Evolutionary conservation across 2,797 vertebrate genomes (phyloP).

Genomic region (Sandelia bainsii): DNA sequence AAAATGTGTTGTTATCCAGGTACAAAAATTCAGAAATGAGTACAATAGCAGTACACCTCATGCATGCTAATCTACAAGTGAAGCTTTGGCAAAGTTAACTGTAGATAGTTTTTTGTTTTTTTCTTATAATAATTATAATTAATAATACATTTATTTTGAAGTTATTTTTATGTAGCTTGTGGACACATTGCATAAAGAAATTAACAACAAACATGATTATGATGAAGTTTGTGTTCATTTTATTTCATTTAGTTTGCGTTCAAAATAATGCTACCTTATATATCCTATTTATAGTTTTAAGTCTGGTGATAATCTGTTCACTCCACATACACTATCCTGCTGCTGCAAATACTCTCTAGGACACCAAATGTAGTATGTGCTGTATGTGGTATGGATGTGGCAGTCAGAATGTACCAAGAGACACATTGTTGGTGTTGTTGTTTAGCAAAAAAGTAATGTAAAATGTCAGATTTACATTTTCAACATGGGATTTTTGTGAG

Average conservation of each 20-base stretch:
- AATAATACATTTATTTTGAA: background rate
- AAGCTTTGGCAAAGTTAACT: background rate
- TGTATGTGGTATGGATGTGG: no score
- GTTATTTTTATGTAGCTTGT: background rate
- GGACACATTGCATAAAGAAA: background rate
- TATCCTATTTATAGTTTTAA: background rate
- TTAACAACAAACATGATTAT: background rate
- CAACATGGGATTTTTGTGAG: background rate
- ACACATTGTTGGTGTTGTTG: no score
- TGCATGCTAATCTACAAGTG: background rate
- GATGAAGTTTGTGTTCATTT: background rate
- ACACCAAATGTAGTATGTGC: no score
- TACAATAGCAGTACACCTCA: background rate
- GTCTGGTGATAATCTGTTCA: no score
- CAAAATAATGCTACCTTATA: background rate
- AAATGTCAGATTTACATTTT: no score
- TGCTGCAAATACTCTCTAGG: background rate
- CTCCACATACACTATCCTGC: background rate
- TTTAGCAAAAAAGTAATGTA: no score
- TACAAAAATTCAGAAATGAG: background rate
- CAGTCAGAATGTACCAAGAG: no score
- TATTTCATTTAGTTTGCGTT: no score
- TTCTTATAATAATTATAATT: background rate
- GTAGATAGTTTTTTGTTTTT: background rate
- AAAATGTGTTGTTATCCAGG: slow-evolving; percentile 5